Percentiles rank a stretch among this genome's conserved stretches.
Conservation (phyloP, 2,888 invertebrate genomes). For the Tetramorium bicarinatum region DNA sequence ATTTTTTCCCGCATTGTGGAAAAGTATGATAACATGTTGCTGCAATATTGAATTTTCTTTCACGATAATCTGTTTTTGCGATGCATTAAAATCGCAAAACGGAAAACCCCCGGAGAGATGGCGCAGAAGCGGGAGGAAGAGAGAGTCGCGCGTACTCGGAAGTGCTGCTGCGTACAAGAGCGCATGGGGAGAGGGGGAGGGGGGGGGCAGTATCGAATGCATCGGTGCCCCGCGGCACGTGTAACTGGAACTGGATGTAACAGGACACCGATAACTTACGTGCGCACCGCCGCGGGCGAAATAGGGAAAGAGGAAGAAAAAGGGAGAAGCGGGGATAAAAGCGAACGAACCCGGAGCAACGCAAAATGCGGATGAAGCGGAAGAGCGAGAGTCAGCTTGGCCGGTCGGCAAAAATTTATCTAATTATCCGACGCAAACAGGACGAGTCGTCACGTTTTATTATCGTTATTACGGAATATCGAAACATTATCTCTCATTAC, state of each 20-base stretch:
- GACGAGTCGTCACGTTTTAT: not conserved
- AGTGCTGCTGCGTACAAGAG: constrained; percentile 54
- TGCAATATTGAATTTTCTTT: constrained; percentile 6
- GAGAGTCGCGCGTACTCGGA: constrained; percentile 68
- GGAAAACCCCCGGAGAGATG: constrained; percentile 47
- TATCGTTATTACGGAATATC: not conserved
- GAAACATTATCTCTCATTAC: not conserved
- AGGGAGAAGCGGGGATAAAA: constrained; percentile 44
- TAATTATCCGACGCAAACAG: constrained; percentile 21
- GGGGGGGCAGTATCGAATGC: constrained; percentile 63
- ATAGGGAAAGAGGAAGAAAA: constrained; percentile 52
- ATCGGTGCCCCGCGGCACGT: constrained; percentile 75
- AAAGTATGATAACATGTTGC: constrained; percentile 30
- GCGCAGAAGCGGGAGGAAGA: not conserved
- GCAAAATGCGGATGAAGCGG: constrained; percentile 30
- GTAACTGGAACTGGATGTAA: constrained; percentile 80
- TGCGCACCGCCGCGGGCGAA: constrained; percentile 62
- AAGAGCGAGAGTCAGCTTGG: constrained; percentile 23
- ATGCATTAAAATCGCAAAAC: constrained; percentile 50
- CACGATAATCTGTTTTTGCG: constrained; percentile 28
- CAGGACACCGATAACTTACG: constrained; percentile 76
- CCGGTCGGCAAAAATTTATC: constrained; percentile 29
- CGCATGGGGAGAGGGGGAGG: not conserved
- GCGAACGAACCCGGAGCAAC: constrained; percentile 41
- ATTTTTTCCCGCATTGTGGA: not conserved